Conservation (phyloP, 2,113 vertebrate genomes). For the Oreochromis aureus region DNA sequence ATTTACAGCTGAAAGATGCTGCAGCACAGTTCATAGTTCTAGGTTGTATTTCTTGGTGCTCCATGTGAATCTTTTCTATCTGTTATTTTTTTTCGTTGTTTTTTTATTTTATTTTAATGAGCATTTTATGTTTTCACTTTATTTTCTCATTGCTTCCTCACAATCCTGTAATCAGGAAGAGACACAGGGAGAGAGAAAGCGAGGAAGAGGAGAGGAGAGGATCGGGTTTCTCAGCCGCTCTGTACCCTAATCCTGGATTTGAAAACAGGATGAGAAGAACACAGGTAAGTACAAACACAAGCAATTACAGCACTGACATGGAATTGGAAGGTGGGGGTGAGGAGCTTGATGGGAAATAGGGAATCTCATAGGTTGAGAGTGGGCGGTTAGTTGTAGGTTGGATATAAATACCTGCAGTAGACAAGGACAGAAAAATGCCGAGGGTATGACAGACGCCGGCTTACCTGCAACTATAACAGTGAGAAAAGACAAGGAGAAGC, state of each 20-base stretch:
- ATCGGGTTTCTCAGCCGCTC: slow-evolving; percentile 61
- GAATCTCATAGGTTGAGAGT: slow-evolving; percentile 84
- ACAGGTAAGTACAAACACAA: slow-evolving; percentile 52
- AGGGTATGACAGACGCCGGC: slow-evolving; percentile 54
- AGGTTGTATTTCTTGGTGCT: background rate
- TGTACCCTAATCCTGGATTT: slow-evolving; percentile 70
- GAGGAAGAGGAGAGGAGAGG: background rate
- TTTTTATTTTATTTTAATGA: background rate
- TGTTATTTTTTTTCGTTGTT: background rate
- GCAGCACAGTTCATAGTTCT: background rate
- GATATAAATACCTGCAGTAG: slow-evolving; percentile 93
- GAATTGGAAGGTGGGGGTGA: slow-evolving; percentile 61
- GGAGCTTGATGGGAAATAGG: slow-evolving; percentile 51
- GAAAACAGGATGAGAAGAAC: slow-evolving; percentile 48
- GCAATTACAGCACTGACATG: slow-evolving; percentile 63
- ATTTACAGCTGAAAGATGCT: background rate
- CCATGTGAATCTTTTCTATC: background rate
- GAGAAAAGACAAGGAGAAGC: background rate
- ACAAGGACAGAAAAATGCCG: slow-evolving; percentile 67
- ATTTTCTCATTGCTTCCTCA: background rate
- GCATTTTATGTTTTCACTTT: background rate
- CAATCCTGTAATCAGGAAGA: slow-evolving; percentile 31
- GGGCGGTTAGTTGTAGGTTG: slow-evolving; percentile 34
- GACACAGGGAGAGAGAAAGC: background rate
- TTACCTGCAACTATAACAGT: background rate